A percentile compares a stretch with the other conserved stretches of the same genome.
phyloP scores from a whole-genome alignment of 2,113 vertebrate genomes.

The Melanerpes formicivorus region DNA sequence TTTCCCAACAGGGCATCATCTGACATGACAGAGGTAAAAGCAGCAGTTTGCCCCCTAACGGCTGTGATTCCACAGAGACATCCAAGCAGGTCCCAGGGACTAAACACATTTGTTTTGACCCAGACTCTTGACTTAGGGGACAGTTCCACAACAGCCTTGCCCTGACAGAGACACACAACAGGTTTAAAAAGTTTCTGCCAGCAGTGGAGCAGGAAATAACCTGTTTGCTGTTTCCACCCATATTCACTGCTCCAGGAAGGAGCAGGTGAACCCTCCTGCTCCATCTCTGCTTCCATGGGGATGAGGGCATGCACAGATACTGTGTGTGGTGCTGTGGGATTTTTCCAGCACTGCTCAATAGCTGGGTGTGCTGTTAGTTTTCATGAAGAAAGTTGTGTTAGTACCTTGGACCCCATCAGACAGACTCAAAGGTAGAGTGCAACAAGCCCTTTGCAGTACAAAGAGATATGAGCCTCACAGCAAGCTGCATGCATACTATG shows the following conservation, averaged over 20 bases:
- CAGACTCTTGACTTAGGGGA: not conserved
- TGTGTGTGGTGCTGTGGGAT: fast-evolving
- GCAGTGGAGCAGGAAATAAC: not conserved
- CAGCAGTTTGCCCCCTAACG: fast-evolving
- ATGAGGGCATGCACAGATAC: not conserved
- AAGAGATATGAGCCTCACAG: fast-evolving
- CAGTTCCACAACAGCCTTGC: not conserved
- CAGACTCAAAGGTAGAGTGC: not conserved
- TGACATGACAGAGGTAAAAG: fast-evolving
- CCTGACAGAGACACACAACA: not conserved
- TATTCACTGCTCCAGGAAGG: not conserved
- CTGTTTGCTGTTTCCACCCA: not conserved
- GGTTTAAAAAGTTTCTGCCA: fast-evolving
- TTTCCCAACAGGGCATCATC: not conserved
- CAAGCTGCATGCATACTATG: not conserved
- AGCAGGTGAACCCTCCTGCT: not conserved
- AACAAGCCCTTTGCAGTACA: not conserved
- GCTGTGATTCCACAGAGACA: not conserved
- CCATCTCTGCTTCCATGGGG: fast-evolving
- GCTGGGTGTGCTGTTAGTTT: not conserved
- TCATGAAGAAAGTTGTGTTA: not conserved
- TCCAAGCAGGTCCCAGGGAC: not conserved
- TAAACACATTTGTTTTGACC: too few relatives aligned
- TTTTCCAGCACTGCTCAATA: not conserved
- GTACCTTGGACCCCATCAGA: not conserved